Percentiles rank a stretch among this genome's conserved stretches.
Conservation (phyloP, 2,113 vertebrate species). For the Casuarius casuarius region DNA sequence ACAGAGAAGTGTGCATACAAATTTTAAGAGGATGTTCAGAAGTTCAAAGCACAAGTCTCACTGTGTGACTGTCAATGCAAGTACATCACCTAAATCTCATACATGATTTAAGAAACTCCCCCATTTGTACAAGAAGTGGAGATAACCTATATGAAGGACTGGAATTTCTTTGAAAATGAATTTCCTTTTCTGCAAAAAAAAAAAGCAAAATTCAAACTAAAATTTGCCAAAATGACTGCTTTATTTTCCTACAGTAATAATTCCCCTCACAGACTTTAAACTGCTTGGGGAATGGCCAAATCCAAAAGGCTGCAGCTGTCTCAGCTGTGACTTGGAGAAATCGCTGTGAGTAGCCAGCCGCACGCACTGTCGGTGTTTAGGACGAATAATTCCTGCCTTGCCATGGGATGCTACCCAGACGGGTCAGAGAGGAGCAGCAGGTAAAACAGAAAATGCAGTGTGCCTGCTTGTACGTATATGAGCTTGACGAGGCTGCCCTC, state of each 20-base stretch:
- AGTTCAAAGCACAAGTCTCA: background rate
- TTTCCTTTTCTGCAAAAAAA: background rate
- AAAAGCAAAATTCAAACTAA: background rate
- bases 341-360: background rate
- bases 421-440: background rate
- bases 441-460: background rate
- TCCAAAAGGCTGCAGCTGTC: background rate
- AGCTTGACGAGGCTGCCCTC: slow-evolving; percentile 55
- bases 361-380: accelerated
- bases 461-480: background rate
- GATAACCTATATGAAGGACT: background rate
- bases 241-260: background rate
- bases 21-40: background rate
- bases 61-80: background rate
- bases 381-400: background rate
- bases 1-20: background rate
- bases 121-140: background rate
- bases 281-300: background rate
- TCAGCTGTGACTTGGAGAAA: background rate
- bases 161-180: background rate
- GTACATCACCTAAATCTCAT: background rate
- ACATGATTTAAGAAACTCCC: background rate
- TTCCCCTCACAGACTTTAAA: background rate
- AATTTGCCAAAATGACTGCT: background rate
- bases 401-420: accelerated